Base-by-base conservation (phyloP, 2,888 invertebrate species). In the Morpho deidamia region DNA sequence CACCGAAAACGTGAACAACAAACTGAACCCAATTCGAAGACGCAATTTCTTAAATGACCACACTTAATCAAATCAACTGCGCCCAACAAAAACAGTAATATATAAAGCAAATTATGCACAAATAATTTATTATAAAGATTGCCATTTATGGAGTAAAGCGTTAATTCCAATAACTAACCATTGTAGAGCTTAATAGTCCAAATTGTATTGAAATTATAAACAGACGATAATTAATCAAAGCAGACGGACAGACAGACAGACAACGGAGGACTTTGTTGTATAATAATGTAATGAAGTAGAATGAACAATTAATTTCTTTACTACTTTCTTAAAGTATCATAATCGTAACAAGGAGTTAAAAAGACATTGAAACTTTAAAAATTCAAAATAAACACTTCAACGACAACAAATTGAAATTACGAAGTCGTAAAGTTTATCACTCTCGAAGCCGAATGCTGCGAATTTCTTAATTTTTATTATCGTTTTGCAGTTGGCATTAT, bases 381-480 rank as follows among this genome's bases (percentile, higher is more conserved):
- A 48, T 11, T 39, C 48, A 38, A 23, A 48, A 40, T 47, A 47
- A 47, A 47, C 32, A 40, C 47, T 33, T 23, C 41, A 42, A 46
- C 46, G n/a, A 8, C 40, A 42, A 42, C 49, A 49, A 49, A 49
- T 42, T 42, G 42, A 49, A 49, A 49, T 35, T 41, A 49, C 49
- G 40, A 37, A 39, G 37, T 50, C 44, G 44, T 44, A 57, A 60
- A 54, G 45, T 55, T 63, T 58, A 63, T 56, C 57, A 59, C 57
- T 2, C 42, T 35, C 43, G 38, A 44, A 49, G 56, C 55, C 48
- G 53, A 59, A 55, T 56, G 46, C 52, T 47, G 51, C 55, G 63
- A 62, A 60, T 61, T 72, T 73, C 68, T 73, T 71, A 72, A 69
- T 72, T 76, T 77, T 79, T 75, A 76, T 74, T 65, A 63, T 71